Evolutionary conservation across 2,888 invertebrate genomes (phyloP).

Genomic region (Nymphalis urticae): DNA sequence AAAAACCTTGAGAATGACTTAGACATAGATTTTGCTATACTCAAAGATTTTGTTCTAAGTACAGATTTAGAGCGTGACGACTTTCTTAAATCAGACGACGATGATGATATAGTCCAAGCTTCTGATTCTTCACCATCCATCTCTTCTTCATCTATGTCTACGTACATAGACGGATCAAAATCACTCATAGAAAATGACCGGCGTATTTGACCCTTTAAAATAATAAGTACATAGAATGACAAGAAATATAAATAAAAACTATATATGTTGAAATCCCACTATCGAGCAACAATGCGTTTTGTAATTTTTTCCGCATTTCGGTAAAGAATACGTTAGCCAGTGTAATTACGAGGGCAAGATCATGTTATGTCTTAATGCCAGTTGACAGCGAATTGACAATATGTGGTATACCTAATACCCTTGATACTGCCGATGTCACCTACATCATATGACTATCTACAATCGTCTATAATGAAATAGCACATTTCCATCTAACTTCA

Average conservation of each 20-base stretch:
- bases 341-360: too few relatives aligned
- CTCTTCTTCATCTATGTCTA: constrained; percentile 39
- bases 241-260: not conserved
- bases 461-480: too few relatives aligned
- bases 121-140: constrained; percentile 50
- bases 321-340: too few relatives aligned
- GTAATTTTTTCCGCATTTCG: too few relatives aligned
- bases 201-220: constrained; percentile 39
- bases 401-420: too few relatives aligned
- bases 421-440: too few relatives aligned
- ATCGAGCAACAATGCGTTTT: too few relatives aligned
- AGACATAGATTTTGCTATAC: constrained; percentile 39
- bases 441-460: too few relatives aligned
- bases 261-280: too few relatives aligned
- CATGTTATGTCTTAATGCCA: too few relatives aligned
- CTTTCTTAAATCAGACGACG: constrained; percentile 42
- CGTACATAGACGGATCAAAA: constrained; percentile 45
- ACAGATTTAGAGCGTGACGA: constrained; percentile 46
- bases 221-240: not conserved
- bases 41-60: constrained; percentile 46
- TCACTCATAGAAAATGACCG: constrained; percentile 51
- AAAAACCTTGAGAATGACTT: constrained; percentile 45
- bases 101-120: constrained; percentile 52
- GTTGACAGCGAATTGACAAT: too few relatives aligned
- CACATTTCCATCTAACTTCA: too few relatives aligned